Conservation (phyloP, 2,113 vertebrate genomes). For the Cyphomyrus plagiostoma region DNA sequence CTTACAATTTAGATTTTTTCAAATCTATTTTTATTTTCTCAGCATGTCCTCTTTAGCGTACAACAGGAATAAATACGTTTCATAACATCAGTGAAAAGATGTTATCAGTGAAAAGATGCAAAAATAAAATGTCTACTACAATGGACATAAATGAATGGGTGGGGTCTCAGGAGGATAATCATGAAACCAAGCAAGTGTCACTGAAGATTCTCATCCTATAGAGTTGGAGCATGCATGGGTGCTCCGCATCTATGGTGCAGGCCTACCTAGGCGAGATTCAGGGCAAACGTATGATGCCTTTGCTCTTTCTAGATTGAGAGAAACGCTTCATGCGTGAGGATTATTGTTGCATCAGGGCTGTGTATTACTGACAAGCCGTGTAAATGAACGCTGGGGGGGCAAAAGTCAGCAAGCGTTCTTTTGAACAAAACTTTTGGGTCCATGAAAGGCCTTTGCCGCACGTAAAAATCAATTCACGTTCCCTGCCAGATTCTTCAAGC, state of each 20-base stretch:
- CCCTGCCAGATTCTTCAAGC: constrained; percentile 14
- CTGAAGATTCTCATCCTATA: not conserved
- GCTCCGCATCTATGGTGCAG: not conserved
- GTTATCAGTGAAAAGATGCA: too few species aligned
- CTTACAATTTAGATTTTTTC: too few species aligned
- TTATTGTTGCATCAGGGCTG: not conserved
- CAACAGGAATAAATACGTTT: too few species aligned
- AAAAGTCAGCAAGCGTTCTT: not conserved
- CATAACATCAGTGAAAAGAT: too few species aligned
- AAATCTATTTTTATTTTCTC: too few species aligned
- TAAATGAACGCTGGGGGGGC: constrained; percentile 9
- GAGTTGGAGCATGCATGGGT: too few species aligned
- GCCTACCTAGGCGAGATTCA: not conserved
- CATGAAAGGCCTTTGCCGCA: not conserved
- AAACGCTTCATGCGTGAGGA: not conserved
- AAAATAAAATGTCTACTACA: too few species aligned
- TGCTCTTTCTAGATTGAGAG: not conserved
- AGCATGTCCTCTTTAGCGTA: too few species aligned
- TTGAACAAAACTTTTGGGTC: constrained; percentile 16
- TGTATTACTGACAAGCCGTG: not conserved
- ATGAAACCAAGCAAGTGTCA: not conserved
- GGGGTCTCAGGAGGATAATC: not conserved
- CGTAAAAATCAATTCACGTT: constrained; percentile 16
- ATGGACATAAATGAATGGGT: too few species aligned
- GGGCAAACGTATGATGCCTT: not conserved